phyloP scores from a whole-genome alignment of 2,797 vertebrate genomes.

The Malurus splendens region DNA sequence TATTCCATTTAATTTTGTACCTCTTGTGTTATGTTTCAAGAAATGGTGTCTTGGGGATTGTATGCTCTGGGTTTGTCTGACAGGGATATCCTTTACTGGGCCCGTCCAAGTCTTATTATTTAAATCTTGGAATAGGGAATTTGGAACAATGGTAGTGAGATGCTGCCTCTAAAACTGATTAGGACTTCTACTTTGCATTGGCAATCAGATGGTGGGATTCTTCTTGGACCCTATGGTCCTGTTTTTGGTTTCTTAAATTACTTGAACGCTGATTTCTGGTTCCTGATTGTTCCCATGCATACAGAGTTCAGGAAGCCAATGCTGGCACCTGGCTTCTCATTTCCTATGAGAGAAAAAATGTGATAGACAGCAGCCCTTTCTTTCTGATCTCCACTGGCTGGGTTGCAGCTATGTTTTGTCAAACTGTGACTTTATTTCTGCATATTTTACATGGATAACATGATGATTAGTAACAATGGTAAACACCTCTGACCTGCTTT shows the following conservation, averaged over 20 bases:
- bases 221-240: background rate
- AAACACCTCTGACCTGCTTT: background rate
- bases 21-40: background rate
- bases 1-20: background rate
- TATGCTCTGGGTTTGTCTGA: background rate
- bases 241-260: background rate
- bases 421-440: background rate
- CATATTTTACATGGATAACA: background rate
- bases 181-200: background rate
- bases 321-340: accelerated
- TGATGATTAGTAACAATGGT: background rate
- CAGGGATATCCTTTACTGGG: background rate
- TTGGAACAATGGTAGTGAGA: background rate
- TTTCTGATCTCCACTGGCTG: background rate
- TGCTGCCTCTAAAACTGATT: background rate
- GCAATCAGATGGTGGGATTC: background rate
- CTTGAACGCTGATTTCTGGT: background rate
- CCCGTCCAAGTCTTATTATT: background rate
- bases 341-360: background rate
- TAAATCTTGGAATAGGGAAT: background rate
- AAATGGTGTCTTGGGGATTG: background rate
- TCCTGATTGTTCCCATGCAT: background rate
- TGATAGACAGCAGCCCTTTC: background rate
- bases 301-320: background rate
- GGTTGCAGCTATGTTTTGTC: accelerated